Conservation (phyloP, 2,113 vertebrate species). For the Prinia subflava region DNA sequence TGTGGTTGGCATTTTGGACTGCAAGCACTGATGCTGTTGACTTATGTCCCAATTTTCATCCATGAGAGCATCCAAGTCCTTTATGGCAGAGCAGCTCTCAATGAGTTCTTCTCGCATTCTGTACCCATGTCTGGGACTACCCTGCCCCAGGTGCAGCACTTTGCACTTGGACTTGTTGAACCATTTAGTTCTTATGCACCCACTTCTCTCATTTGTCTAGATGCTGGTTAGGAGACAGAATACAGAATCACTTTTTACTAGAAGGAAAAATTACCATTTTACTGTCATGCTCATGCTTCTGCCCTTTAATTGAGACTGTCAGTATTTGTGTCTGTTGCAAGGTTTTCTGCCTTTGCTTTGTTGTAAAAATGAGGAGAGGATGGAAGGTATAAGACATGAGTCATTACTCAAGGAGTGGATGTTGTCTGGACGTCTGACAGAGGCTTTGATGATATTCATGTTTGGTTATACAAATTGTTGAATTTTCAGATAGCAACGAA, state of each 20-base stretch:
- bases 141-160: not conserved
- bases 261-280: not conserved
- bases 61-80: accelerated
- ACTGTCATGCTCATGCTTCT: not conserved
- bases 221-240: not conserved
- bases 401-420: not conserved
- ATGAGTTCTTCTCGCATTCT: not conserved
- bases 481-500: not conserved
- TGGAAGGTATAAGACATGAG: not conserved
- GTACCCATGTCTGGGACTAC: not conserved
- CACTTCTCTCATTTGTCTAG: not conserved
- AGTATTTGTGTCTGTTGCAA: not conserved
- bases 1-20: not conserved
- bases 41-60: not conserved
- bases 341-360: not conserved
- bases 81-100: not conserved
- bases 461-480: not conserved
- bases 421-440: not conserved
- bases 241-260: not conserved
- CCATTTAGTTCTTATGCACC: not conserved
- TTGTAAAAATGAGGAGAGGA: not conserved
- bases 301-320: constrained; percentile 3
- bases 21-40: not conserved
- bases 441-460: not conserved
- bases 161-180: not conserved